Base-by-base conservation (phyloP, 2,113 vertebrate species). In the Neodontobutis hainanensis region DNA sequence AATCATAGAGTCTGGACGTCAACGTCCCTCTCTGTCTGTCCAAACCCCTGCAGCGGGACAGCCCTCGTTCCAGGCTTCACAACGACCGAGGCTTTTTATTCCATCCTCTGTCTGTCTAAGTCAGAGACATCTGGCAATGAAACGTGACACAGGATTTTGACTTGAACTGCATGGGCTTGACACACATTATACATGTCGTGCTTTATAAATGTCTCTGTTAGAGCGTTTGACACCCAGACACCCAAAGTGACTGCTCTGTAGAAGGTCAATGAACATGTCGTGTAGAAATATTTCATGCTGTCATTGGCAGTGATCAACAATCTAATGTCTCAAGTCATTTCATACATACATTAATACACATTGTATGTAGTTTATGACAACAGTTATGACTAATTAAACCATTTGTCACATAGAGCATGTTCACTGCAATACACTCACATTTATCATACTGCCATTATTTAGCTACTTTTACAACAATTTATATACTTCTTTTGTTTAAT, bases 1-100 rank as follows among this genome's bases (percentile, higher is more conserved):
- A 44, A 81, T 81, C 74, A 45, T 49, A 36, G 63, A 16, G 64
- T 73, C 70, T 67, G 78, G 53, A 47, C 0, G 53, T 11, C 35
- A 52, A 14, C 32, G 53, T 16, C 55, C 70, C 52, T 75, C 42
- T 47, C 49, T 65, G 66, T 60, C 58, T 46, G 67, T 66, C 66
- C 53, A 47, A 53, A 9, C 19, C 58, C 49, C 57, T 43, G 55
- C 60, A 65, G 78, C 52, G 46, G 44, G 42, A 35, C 49, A 49
- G 58, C 9, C 8, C 35, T 56, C 45, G 27, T 68, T 53, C 71
- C 60, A 19, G 59, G 67, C 59, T 65, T 73, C 35, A 60, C 8
- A 0, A 27, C 1, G 36, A 32, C 15, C 61, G 51, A 0, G 56
- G 49, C 34, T 4, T 12, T 46, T 14, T 57, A 0, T 12, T 53